Evolutionary conservation across 30 jellyfish, hydroid and myxozoan genomes (phyloP), one percentile per base, ranked within the genome.

Genomic region (Chrysaora quinquecirrha): DNA sequence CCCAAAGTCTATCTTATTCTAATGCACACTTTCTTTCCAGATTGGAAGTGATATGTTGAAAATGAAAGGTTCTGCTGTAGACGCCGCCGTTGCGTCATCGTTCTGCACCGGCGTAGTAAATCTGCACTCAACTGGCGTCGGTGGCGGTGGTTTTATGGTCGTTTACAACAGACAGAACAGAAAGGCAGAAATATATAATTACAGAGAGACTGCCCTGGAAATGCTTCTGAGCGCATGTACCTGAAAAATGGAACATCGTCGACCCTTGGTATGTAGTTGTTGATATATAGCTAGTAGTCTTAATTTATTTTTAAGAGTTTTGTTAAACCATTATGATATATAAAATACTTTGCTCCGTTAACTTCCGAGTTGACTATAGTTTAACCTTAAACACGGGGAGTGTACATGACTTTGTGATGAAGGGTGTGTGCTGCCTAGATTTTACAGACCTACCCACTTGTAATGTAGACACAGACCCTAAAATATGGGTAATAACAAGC

Each of bases 91-190:
- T 16, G 99, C 97, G 3, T 33, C 97, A 4, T 48, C 64, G 3
- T 67, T 94, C 30, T 94, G 99, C 89, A 33, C 85, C 0, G 97
- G 99, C 33, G 97, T 94, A 2, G 96, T 83, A 1, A 76, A 94
- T 60, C 60, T 81, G 24, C 97, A 87, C 30, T 94, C 99, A 10
- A 73, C 96, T 32, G 99, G 99, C 1, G 64, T 94, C 21, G 99
- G 99, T 19, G 99, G 99, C 16, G 99, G 97, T 28, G 97, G 99
- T 21, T 94, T 94, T 60, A 52, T 87, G 87, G 84, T 86, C 47
- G 64, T 65, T 24, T 88, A 94, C 86, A 63, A 83, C 58, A 66
- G 89, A 56, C 38, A 63, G 20, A 35, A 22, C 48, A 94, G 87
- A 38, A 78, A 49, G 67, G 32, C 96, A 25, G 82, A 62, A 20